phyloP scores from a whole-genome alignment of 2,113 vertebrate genomes.

The Chionomys nivalis region DNA sequence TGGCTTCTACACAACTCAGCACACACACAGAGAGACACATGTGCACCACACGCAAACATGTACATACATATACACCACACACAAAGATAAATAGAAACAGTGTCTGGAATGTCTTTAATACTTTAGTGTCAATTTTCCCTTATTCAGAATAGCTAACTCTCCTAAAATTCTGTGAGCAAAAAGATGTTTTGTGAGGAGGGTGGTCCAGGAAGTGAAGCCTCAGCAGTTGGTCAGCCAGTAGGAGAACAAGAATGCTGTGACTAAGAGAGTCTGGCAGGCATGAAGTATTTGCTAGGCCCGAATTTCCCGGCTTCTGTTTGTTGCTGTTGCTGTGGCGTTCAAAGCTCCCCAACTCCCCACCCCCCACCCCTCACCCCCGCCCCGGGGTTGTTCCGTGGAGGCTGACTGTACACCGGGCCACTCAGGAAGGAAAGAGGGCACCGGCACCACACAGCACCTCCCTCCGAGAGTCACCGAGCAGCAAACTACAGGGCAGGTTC shows the following conservation, averaged over 20 bases:
- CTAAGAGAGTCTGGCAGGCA: neutral
- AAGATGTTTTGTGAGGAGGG: constrained; percentile 3
- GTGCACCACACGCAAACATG: neutral
- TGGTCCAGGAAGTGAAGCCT: constrained; percentile 10
- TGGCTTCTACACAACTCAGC: neutral
- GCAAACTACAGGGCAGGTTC: neutral
- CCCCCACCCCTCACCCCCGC: no score
- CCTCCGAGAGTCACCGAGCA: neutral
- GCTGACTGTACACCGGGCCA: neutral
- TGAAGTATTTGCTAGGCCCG: neutral
- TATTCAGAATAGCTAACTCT: constrained; percentile 19
- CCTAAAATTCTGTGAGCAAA: constrained; percentile 19
- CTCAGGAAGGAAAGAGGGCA: constrained; percentile 9
- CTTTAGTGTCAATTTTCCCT: neutral
- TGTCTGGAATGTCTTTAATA: neutral
- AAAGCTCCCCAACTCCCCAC: neutral
- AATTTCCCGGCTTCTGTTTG: neutral
- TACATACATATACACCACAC: neutral
- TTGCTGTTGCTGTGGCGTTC: neutral
- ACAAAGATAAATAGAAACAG: neutral
- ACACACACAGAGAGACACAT: neutral
- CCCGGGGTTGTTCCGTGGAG: neutral
- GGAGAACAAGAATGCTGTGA: neutral
- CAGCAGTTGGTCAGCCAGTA: neutral
- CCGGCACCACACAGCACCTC: neutral